Base-by-base conservation (phyloP, 2,797 vertebrate species). In the Bradypodion pumilum region DNA sequence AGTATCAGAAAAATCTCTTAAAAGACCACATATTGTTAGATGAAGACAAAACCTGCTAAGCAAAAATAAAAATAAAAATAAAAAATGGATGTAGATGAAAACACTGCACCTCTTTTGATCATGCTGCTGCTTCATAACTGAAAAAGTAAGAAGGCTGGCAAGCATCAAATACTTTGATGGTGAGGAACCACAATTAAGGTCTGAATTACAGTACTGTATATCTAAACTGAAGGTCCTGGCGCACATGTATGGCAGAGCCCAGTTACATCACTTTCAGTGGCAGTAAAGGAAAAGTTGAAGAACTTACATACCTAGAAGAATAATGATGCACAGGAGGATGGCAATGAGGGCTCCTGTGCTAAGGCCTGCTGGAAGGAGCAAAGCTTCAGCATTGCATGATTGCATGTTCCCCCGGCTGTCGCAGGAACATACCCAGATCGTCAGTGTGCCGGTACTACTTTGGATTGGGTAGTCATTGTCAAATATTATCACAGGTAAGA, bases 381-480 rank as follows among this genome's bases (percentile, higher is more conserved):
- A 83, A 27, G 98, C 98, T 94, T 99, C 98, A 0, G 97, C 95
- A 1, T 68, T 98, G 92, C 98, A 99, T 5, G 98, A 96, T 93
- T 98, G 97, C 96, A 98, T 97, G 92, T 98, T 98, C 0, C 98
- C 98, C 0, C 94, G 94, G 87, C 94, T 96, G 89, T 99, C 98
- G 0, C 99, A 99, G 7, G 97, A 96, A 0, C 99, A 99, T 89
- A 99, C 98, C 0, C 96, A 96, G 37, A 99, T 97, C 0, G 98
- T 97, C 85, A 99, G 95, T 0, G 98, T 99, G 86, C 97, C 97
- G 0, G 98, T 99, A 96, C 98, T 99, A 96, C 98, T 99, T 91
- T 99, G 98, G 79, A 98, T 97, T 0, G 98, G 98, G 80, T 98
- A 98, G 93, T 99, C 98, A 0, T 98, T 98, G 96, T 99, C 98